A percentile compares a stretch with the other conserved stretches of the same genome.
Evolutionary conservation across 2,797 vertebrate genomes (phyloP).

Genomic region (Eutrigla gurnardus): DNA sequence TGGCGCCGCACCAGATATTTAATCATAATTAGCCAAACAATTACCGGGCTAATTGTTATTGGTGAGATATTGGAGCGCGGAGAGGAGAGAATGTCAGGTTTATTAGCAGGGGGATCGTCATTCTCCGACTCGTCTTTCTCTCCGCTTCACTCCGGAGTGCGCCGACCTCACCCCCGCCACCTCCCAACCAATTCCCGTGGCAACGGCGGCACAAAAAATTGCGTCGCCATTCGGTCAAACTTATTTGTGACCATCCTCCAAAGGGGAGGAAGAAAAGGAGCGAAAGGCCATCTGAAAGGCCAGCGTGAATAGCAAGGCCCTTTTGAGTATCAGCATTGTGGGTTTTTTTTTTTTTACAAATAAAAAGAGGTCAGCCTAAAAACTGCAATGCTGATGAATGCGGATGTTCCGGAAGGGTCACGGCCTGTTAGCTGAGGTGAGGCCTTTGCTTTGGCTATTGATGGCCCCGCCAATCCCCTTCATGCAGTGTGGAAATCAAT

Average conservation of each 20-base stretch:
- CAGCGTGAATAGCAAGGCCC: slow-evolving; percentile 71
- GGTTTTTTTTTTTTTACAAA: slow-evolving; percentile 27
- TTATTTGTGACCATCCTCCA: slow-evolving; percentile 44
- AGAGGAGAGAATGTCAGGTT: slow-evolving; percentile 74
- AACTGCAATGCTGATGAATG: slow-evolving; percentile 61
- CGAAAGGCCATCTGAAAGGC: slow-evolving; percentile 77
- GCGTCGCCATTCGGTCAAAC: not conserved
- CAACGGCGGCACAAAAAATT: slow-evolving; percentile 28
- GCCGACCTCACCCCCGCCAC: slow-evolving; percentile 14
- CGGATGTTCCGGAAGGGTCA: slow-evolving; percentile 59
- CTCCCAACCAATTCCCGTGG: slow-evolving; percentile 2
- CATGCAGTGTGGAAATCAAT: slow-evolving; percentile 59
- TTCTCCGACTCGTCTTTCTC: slow-evolving; percentile 44
- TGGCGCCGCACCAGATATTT: slow-evolving; percentile 77
- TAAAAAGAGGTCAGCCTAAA: slow-evolving; percentile 52
- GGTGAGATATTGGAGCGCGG: slow-evolving; percentile 73
- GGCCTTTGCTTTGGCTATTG: slow-evolving; percentile 64
- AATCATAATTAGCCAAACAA: slow-evolving; percentile 86
- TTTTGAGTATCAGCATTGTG: slow-evolving; percentile 68
- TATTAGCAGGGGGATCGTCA: slow-evolving; percentile 66
- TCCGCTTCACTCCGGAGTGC: slow-evolving; percentile 31
- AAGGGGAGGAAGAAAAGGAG: slow-evolving; percentile 56
- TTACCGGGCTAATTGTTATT: slow-evolving; percentile 84
- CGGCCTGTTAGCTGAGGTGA: slow-evolving; percentile 49
- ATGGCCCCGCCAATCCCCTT: slow-evolving; percentile 58